A percentile compares a stretch with the other conserved stretches of the same genome.
Conservation (phyloP, 92 coral and sea anemone species). For the Phenganax stokvisi region DNA sequence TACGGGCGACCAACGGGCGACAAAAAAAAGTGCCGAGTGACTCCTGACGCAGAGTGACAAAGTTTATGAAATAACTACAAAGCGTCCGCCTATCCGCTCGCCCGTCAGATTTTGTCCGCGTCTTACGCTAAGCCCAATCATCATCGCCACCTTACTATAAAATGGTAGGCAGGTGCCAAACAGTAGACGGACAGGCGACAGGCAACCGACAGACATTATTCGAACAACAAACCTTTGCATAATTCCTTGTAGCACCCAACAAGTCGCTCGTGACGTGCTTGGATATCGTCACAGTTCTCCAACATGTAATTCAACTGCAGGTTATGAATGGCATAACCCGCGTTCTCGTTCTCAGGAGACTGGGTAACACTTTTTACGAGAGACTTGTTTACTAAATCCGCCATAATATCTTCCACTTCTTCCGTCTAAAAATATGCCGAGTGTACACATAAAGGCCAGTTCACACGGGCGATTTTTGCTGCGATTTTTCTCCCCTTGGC, state of each 20-base stretch:
- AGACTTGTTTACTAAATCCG: slow-evolving; percentile 79
- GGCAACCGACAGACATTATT: neutral
- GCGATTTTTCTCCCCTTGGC: too few relatives aligned
- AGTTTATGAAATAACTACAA: too few relatives aligned
- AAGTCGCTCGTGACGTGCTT: slow-evolving; percentile 64
- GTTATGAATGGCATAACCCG: slow-evolving; percentile 70
- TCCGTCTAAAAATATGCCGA: slow-evolving; percentile 52
- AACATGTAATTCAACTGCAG: slow-evolving; percentile 72
- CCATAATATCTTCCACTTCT: slow-evolving; percentile 91
- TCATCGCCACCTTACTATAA: neutral
- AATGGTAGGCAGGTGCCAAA: neutral
- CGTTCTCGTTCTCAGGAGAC: neutral
- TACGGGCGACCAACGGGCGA: too few relatives aligned
- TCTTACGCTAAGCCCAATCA: too few relatives aligned
- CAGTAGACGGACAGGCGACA: neutral
- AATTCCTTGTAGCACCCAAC: slow-evolving; percentile 62
- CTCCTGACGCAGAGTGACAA: too few relatives aligned
- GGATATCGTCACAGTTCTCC: slow-evolving; percentile 54
- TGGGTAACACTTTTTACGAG: slow-evolving; percentile 56
- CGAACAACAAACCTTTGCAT: slow-evolving; percentile 47
- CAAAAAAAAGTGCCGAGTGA: too few relatives aligned
- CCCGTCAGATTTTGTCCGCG: too few relatives aligned
- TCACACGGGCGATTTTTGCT: too few relatives aligned
- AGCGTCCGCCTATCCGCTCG: too few relatives aligned
- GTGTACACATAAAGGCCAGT: too few relatives aligned